Conservation (phyloP, 2,113 vertebrate species). For the Saguinus imperator region DNA sequence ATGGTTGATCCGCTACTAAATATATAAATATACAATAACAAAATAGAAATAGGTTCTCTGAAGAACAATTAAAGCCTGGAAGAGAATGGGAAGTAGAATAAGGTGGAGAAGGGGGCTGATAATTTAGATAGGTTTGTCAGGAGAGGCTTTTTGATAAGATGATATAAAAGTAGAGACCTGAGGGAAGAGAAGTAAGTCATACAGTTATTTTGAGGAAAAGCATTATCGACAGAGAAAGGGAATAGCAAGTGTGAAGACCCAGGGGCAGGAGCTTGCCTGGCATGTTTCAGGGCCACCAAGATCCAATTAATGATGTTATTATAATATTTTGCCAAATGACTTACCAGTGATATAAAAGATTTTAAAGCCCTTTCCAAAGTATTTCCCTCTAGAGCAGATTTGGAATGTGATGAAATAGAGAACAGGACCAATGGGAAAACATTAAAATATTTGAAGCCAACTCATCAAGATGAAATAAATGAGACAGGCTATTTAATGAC, state of each 20-base stretch:
- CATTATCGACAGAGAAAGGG: not conserved
- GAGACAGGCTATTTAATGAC: not conserved
- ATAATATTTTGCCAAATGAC: constrained; percentile 11
- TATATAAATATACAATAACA: constrained; percentile 10
- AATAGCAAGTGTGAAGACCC: not conserved
- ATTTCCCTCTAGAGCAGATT: not conserved
- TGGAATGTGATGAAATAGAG: not conserved
- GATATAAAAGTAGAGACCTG: not conserved
- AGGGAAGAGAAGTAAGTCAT: not conserved
- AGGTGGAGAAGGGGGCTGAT: not conserved
- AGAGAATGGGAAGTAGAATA: not conserved
- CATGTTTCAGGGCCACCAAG: not conserved
- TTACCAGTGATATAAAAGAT: not conserved
- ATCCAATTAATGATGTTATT: not conserved
- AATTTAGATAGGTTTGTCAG: not conserved
- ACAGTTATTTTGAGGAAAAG: not conserved
- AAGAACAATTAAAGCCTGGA: not conserved
- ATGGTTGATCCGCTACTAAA: not conserved
- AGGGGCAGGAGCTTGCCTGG: not conserved
- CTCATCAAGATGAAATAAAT: constrained; percentile 36
- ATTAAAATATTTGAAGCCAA: not conserved
- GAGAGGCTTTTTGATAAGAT: not conserved
- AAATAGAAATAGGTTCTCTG: not conserved
- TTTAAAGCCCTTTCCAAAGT: not conserved
- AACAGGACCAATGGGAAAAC: not conserved